phyloP scores from a whole-genome alignment of 2,888 invertebrate genomes.

The Spodoptera picta region DNA sequence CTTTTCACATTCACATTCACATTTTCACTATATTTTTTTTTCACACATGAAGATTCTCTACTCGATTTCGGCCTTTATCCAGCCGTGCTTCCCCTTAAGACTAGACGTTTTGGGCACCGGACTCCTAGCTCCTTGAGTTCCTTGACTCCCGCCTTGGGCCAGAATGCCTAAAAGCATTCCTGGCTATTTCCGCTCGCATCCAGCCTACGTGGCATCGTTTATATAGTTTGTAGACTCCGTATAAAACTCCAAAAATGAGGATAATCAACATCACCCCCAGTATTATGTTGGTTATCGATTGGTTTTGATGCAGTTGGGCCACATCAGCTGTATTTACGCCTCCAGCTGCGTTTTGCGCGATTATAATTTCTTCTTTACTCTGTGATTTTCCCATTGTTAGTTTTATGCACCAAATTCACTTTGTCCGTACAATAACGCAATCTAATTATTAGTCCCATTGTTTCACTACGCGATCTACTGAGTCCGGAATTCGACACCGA shows the following conservation, averaged over 20 bases:
- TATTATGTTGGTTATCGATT: slow-evolving; percentile 2
- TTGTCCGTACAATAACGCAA: too few relatives aligned
- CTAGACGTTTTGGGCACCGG: slow-evolving; percentile 7
- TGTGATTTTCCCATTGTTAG: slow-evolving; percentile 1
- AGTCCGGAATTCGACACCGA: too few relatives aligned
- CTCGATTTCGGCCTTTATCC: slow-evolving; percentile 1
- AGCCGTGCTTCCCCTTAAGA: slow-evolving; percentile 1
- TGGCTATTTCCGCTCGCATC: slow-evolving; percentile 3
- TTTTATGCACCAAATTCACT: too few relatives aligned
- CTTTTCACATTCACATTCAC: slow-evolving; percentile 1
- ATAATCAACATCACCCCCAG: slow-evolving; percentile 5
- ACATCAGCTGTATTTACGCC: slow-evolving; percentile 5
- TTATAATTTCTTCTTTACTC: slow-evolving; percentile 1
- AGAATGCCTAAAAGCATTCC: slow-evolving; percentile 4
- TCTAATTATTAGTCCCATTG: slow-evolving; percentile 1
- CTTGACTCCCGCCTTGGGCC: slow-evolving; percentile 4
- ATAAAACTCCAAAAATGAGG: slow-evolving; percentile 3
- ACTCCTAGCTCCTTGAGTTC: slow-evolving; percentile 7
- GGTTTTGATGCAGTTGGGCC: slow-evolving; percentile 2
- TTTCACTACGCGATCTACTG: slow-evolving; percentile 2
- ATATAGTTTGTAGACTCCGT: slow-evolving; percentile 1
- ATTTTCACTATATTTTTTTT: slow-evolving; percentile 1
- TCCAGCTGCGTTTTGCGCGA: slow-evolving; percentile 3
- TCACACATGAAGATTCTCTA: slow-evolving; percentile 2
- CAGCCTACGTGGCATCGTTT: slow-evolving; percentile 2